phyloP scores from a whole-genome alignment of 2,888 invertebrate species.

The Morpho deidamia region DNA sequence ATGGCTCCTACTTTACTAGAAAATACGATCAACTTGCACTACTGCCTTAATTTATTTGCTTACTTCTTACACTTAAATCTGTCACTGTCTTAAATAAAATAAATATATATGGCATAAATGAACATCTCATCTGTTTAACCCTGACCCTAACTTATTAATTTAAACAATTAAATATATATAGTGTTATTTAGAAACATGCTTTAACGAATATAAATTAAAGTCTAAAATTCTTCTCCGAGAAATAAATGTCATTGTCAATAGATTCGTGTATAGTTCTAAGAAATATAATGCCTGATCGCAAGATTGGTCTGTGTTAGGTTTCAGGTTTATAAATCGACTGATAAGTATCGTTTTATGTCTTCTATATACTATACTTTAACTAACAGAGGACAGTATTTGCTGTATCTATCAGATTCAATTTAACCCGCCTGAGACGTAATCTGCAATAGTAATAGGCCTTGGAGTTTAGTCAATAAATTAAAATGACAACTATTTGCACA shows the following conservation, averaged over 20 bases:
- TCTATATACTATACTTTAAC: not conserved
- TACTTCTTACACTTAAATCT: no score
- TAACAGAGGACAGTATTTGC: no score
- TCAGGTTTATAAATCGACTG: conserved; percentile 5
- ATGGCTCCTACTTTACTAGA: no score
- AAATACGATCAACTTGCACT: no score
- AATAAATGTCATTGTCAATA: conserved; percentile 30
- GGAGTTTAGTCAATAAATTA: no score
- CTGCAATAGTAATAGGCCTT: no score
- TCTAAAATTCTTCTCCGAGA: conserved; percentile 16
- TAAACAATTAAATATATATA: conserved; percentile 29
- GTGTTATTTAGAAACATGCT: not conserved
- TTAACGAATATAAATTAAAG: conserved; percentile 4
- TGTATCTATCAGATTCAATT: no score
- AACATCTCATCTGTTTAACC: conserved; percentile 24
- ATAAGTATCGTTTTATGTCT: conserved; percentile 3
- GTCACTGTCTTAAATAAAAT: no score
- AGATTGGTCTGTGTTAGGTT: conserved; percentile 9
- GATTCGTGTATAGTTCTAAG: conserved; percentile 15
- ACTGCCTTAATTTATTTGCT: no score
- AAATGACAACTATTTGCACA: no score
- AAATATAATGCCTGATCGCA: conserved; percentile 15
- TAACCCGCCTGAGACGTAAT: no score
- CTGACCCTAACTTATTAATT: conserved; percentile 36
- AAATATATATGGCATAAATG: no score